Conservation (phyloP, 2,797 vertebrate species). For the Eutrigla gurnardus region DNA sequence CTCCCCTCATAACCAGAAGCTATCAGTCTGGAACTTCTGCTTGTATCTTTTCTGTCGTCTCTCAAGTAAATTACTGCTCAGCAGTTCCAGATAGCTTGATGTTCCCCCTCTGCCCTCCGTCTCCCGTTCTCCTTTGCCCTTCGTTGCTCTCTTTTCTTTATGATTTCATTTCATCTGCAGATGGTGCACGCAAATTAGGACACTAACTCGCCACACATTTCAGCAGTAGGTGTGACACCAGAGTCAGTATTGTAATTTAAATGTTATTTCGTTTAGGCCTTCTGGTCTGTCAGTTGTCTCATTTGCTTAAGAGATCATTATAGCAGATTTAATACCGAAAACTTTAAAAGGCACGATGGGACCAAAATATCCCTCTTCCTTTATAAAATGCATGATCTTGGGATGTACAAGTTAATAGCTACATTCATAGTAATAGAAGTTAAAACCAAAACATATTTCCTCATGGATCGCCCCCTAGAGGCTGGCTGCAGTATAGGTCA, state of each 20-base stretch:
- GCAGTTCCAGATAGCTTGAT: slow-evolving; percentile 76
- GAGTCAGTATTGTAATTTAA: neutral
- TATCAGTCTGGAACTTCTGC: slow-evolving; percentile 83
- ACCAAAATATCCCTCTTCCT: neutral
- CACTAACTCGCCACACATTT: slow-evolving; percentile 5
- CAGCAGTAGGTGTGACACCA: neutral
- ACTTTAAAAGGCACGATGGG: neutral
- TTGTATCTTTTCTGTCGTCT: slow-evolving; percentile 80
- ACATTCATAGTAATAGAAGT: neutral
- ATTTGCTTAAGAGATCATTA: neutral
- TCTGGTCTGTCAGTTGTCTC: neutral
- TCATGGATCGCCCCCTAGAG: neutral
- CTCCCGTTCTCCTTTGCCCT: slow-evolving; percentile 56
- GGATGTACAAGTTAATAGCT: neutral
- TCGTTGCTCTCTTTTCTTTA: slow-evolving; percentile 52
- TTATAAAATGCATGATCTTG: neutral
- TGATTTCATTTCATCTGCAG: slow-evolving; percentile 49
- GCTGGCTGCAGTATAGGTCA: neutral
- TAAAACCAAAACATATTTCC: neutral
- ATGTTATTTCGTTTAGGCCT: slow-evolving; percentile 5
- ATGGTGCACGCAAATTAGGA: slow-evolving; percentile 29
- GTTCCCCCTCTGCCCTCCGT: slow-evolving; percentile 69
- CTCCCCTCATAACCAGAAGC: slow-evolving; percentile 84
- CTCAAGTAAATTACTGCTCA: slow-evolving; percentile 85
- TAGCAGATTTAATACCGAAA: neutral